Evolutionary conservation across 2,113 vertebrate species (phyloP), one percentile per base, ranked within the genome.

Genomic region (Colistium nudipinnis): DNA sequence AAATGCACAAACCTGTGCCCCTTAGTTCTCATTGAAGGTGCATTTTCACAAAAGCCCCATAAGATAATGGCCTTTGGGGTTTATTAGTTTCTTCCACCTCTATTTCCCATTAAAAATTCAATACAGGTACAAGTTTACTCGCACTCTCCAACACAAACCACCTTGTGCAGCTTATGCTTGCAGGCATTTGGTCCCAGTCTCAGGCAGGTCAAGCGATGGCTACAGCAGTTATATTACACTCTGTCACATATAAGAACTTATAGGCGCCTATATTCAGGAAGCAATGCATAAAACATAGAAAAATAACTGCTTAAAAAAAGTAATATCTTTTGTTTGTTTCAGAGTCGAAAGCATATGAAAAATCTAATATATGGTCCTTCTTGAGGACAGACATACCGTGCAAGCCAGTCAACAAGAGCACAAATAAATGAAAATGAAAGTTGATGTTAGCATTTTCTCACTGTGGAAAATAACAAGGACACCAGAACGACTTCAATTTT

Each of bases 261-360:
- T 87, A 86, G 87, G 79, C 73, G 83, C 68, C 77, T 82, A 78
- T 80, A 85, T 85, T 85, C 84, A 84, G 68, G 64, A 84, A 77
- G 44, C 36, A 88, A 91, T 90, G 81, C 87, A 92, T 91, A 88
- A 88, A 90, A 87, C 81, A 89, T 84, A 57, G 62, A 27, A 66
- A 73, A 38, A 41, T 63, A 41, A 31, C n/a, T 28, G 7, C 16
- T 30, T 25, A 1, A 14, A 41, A 73, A 19, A 62, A 68, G 67
- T 80, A 90, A 93, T 92, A 92, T 90, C 12, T 89, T 84, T 54
- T 85, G 85, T 86, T 88, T 84, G 82, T 76, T 87, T 84, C 70
- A 49, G 27, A 72, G 60, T 55, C 41, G 44, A 74, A 87, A 81
- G 74, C 70, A 87, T 90, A 90, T 91, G 83, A 88, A 87, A 93